Evolutionary conservation across 2,888 invertebrate species (phyloP).

Genomic region (Heteropelma amictum): DNA sequence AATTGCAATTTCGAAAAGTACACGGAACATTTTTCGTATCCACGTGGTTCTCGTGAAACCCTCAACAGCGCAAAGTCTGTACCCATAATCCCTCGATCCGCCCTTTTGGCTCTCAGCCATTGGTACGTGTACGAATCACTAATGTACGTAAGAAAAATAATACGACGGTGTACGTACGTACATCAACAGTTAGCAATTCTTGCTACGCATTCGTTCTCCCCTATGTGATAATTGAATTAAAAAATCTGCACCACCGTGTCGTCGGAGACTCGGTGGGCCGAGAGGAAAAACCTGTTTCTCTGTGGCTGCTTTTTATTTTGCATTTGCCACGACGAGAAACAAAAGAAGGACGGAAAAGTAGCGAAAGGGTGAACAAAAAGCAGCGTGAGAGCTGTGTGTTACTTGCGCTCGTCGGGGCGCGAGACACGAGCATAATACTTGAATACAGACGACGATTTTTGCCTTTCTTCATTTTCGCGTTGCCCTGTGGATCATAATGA

Average conservation of each 20-base stretch:
- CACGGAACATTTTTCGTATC: too few species aligned
- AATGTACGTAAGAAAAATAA: slow-evolving; percentile 25
- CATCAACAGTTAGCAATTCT: too few species aligned
- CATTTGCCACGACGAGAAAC: slow-evolving; percentile 39
- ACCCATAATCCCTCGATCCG: too few species aligned
- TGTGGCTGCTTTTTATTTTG: slow-evolving; percentile 27
- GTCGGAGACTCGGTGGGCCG: slow-evolving; percentile 11
- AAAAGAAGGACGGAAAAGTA: slow-evolving; percentile 47
- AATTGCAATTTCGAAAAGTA: too few species aligned
- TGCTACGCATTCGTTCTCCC: slow-evolving; percentile 31
- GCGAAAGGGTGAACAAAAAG: slow-evolving; percentile 48
- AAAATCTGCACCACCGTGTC: slow-evolving; percentile 25
- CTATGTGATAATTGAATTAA: slow-evolving; percentile 55
- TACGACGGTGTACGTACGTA: not conserved
- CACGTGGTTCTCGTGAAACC: too few species aligned
- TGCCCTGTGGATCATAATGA: slow-evolving; percentile 11
- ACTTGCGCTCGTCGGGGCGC: slow-evolving; percentile 22
- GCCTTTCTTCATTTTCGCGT: slow-evolving; percentile 28
- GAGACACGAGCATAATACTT: slow-evolving; percentile 3
- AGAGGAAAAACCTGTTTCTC: slow-evolving; percentile 52
- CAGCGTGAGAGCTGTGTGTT: slow-evolving; percentile 49
- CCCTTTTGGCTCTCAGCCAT: too few species aligned
- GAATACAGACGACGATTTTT: slow-evolving; percentile 23
- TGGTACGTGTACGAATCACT: not conserved
- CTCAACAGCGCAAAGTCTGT: too few species aligned